Evolutionary conservation across 2,113 vertebrate species (phyloP).

Genomic region (Monopterus albus): DNA sequence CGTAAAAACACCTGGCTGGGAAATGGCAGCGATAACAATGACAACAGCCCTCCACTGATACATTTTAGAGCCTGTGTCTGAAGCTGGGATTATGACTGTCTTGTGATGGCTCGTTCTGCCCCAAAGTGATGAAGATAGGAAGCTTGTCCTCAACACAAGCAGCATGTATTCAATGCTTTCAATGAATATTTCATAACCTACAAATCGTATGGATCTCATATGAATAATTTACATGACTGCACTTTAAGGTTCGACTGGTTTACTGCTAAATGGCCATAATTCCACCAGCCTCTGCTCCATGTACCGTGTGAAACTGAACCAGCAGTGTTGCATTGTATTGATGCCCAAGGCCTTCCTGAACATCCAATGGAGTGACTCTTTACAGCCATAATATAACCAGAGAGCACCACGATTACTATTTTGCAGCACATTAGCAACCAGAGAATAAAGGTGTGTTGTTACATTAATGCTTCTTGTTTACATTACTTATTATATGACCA

Average conservation of each 20-base stretch:
- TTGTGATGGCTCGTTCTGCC: constrained; percentile 8
- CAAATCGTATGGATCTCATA: constrained; percentile 16
- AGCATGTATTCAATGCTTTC: not conserved
- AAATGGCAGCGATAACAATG: constrained; percentile 57
- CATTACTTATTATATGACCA: constrained; percentile 36
- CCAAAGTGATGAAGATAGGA: not conserved
- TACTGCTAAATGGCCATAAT: constrained; percentile 3
- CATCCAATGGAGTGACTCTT: constrained; percentile 49
- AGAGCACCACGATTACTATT: constrained; percentile 63
- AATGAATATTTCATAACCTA: constrained; percentile 24
- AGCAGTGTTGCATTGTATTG: constrained; percentile 21
- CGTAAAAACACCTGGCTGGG: constrained; percentile 63
- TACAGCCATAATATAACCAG: constrained; percentile 69
- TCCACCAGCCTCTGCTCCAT: not conserved
- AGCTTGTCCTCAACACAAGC: not conserved
- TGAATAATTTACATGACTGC: constrained; percentile 32
- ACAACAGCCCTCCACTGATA: constrained; percentile 62
- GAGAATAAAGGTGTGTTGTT: constrained; percentile 12
- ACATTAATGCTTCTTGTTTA: constrained; percentile 37
- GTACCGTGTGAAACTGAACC: constrained; percentile 21
- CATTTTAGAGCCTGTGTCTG: constrained; percentile 54
- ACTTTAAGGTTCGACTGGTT: constrained; percentile 2
- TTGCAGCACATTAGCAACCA: constrained; percentile 59
- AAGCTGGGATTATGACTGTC: constrained; percentile 34
- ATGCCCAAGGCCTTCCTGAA: constrained; percentile 42